Evolutionary conservation across 1,140 invertebrate genomes (phyloP).

Genomic region (Lerema accius): DNA sequence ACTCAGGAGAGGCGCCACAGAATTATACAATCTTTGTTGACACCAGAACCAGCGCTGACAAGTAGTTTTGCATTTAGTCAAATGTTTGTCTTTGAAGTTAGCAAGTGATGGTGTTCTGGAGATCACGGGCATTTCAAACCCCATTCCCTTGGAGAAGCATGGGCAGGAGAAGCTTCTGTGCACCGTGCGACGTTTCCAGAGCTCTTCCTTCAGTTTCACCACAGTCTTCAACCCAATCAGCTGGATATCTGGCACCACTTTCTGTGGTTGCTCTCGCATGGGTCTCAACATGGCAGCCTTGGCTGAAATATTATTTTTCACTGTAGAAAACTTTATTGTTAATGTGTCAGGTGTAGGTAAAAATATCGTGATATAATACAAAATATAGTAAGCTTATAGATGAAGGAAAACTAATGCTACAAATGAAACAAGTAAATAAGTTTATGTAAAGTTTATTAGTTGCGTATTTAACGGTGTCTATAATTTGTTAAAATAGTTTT

Average conservation of each 20-base stretch:
- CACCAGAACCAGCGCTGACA: background rate
- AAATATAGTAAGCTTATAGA: too few relatives aligned
- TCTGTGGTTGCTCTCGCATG: conserved; percentile 24
- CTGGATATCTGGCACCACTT: conserved; percentile 19
- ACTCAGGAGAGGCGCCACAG: background rate
- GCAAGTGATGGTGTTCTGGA: background rate
- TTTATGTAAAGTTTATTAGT: background rate
- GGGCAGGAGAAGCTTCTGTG: conserved; percentile 38
- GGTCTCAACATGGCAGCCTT: conserved; percentile 22
- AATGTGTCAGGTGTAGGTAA: background rate
- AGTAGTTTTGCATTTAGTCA: conserved; percentile 4
- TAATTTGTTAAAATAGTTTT: too few relatives aligned
- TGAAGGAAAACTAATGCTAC: too few relatives aligned
- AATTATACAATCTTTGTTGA: conserved; percentile 1
- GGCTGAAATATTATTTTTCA: conserved; percentile 28
- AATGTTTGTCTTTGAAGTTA: background rate
- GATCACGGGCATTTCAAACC: background rate
- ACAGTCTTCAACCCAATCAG: conserved; percentile 11
- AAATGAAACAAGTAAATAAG: background rate
- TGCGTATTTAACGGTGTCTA: background rate
- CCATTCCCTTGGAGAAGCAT: conserved; percentile 8
- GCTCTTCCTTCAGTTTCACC: conserved; percentile 12
- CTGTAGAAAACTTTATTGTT: conserved; percentile 6
- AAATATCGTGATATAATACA: too few relatives aligned
- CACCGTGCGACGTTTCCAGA: background rate